A percentile compares a stretch with the other conserved stretches of the same genome.
phyloP scores from a whole-genome alignment of 2,888 invertebrate genomes.

The Trissoscelio sp. region DNA sequence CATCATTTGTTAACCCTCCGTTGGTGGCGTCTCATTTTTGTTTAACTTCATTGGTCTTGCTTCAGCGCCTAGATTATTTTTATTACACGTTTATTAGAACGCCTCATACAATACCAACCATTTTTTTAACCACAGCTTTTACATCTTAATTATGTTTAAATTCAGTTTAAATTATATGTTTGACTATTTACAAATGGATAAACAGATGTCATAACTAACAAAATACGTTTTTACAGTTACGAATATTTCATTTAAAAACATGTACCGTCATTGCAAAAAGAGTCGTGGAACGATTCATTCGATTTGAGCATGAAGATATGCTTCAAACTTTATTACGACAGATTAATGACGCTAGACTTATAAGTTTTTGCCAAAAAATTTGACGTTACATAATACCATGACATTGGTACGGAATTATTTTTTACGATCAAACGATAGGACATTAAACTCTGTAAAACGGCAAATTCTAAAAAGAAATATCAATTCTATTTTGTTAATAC shows the following conservation, averaged over 20 bases:
- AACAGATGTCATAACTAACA: not conserved
- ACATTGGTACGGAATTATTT: slow-evolving; percentile 8
- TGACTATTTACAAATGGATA: not conserved
- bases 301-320: slow-evolving; percentile 25
- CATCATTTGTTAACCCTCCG: slow-evolving; percentile 51
- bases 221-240: not conserved
- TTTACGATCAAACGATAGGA: slow-evolving; percentile 2
- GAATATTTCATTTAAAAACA: not conserved
- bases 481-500: not conserved
- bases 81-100: not conserved
- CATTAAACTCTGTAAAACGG: slow-evolving; percentile 13
- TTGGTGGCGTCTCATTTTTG: slow-evolving; percentile 40
- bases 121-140: not conserved
- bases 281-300: slow-evolving; percentile 6
- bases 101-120: not conserved
- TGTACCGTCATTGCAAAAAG: slow-evolving; percentile 6
- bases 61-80: slow-evolving; percentile 26
- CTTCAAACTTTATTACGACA: slow-evolving; percentile 33
- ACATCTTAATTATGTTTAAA: not conserved
- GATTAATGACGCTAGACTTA: slow-evolving; percentile 21
- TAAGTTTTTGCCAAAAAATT: slow-evolving; percentile 26
- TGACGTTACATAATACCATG: slow-evolving; percentile 24
- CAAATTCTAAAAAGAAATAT: not conserved
- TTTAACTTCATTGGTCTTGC: slow-evolving; percentile 41
- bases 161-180: not conserved